Base-by-base conservation (phyloP, 2,113 vertebrate species). In the Oncorhynchus kisutch region DNA sequence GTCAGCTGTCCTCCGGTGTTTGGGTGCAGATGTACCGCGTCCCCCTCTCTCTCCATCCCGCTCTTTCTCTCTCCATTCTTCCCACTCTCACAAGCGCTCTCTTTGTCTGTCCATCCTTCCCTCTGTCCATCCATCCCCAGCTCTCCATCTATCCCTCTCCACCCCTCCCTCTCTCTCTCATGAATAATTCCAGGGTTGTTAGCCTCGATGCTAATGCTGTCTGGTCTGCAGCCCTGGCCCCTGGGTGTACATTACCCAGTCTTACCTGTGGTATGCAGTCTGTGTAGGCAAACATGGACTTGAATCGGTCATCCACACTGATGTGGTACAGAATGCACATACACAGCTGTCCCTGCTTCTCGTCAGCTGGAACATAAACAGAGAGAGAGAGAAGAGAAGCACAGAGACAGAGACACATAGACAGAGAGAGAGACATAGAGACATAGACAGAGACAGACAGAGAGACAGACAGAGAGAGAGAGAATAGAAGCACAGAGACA, bases 241-340 rank as follows among this genome's bases (percentile, higher is more conserved):
- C 66, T 29, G 66, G 83, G 70, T 57, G 16, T 76, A 87, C 89
- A 81, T 86, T 84, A 72, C 77, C 84, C 84, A 83, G 87, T n/a
- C 93, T 76, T 93, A 99, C 96, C 95, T 97, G 97, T 12, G 96
- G 96, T 89, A 97, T 97, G 82, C 96, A 97, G 88, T 96, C 96
- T 0, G 96, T 97, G 85, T 96, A 95, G 0, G 97, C 95, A 89
- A 98, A 99, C 96, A 96, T 94, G 22, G 96, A 95, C 85, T 96
- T 97, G 88, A 95, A 96, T 79, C 94, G 93, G 85, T 98, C 96
- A 71, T 95, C 96, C 94, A 96, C 95, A 87, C 93, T 98, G 91
- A 99, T 96, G 90, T 97, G 97, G 90, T 98, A 97, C 81, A 99
- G 94, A 86, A 99, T 94, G 87, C 95, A 95, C 93, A 97, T 95